Conservation (phyloP, 1,140 invertebrate species). For the Pseudachorutes palmiensis region DNA sequence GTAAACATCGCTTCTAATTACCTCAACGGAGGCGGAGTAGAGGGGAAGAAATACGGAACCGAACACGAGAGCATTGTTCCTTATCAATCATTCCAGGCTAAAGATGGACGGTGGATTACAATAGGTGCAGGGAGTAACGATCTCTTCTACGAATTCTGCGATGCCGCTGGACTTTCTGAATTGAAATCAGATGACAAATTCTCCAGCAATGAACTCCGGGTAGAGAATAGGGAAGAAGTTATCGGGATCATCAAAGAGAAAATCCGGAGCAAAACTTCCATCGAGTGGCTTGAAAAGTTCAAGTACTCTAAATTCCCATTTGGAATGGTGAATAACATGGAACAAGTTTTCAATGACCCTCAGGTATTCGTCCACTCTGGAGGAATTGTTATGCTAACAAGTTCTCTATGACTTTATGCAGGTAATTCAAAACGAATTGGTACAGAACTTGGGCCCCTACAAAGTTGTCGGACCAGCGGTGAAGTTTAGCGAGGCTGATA, state of each 20-base stretch:
- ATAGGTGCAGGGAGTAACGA: slow-evolving; percentile 54
- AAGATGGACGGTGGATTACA: slow-evolving; percentile 61
- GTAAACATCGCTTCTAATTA: slow-evolving; percentile 87
- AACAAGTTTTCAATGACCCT: not conserved
- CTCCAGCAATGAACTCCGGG: not conserved
- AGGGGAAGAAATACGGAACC: slow-evolving; percentile 69
- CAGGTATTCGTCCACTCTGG: too few relatives aligned
- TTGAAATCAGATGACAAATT: not conserved
- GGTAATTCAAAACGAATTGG: slow-evolving; percentile 47
- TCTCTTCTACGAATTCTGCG: not conserved
- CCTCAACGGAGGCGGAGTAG: slow-evolving; percentile 68
- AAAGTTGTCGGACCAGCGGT: slow-evolving; percentile 81
- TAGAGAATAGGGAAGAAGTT: not conserved
- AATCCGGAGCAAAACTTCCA: not conserved
- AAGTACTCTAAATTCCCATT: not conserved
- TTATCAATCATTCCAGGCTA: slow-evolving; percentile 77
- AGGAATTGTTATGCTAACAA: too few relatives aligned
- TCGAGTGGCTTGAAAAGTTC: not conserved
- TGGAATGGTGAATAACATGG: not conserved
- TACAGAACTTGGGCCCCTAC: slow-evolving; percentile 49
- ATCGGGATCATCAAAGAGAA: not conserved
- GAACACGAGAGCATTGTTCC: slow-evolving; percentile 91
- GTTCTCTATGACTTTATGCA: slow-evolving; percentile 86
- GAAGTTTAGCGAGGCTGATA: slow-evolving; percentile 61
- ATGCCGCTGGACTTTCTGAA: not conserved